A percentile compares a stretch with the other conserved stretches of the same genome.
Evolutionary conservation across 37 sponge, comb jelly and placozoan species (phyloP).

Genomic region (Crambe crambe): DNA sequence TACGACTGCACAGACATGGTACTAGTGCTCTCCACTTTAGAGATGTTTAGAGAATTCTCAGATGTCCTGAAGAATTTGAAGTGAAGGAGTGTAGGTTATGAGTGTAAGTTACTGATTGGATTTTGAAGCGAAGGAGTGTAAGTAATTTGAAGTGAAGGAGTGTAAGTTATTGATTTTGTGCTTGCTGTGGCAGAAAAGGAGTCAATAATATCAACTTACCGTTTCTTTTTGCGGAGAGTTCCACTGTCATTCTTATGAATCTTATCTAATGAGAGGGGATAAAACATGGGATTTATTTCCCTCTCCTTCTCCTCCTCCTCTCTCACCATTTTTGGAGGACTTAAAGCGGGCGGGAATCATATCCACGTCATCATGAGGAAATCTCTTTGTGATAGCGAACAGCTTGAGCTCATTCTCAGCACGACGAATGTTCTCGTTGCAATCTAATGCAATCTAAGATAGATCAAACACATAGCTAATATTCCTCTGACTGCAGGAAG

Average conservation of each 20-base stretch:
- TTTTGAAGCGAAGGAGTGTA: no score
- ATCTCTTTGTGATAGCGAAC: constrained; percentile 55
- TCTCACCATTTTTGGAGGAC: constrained; percentile 7
- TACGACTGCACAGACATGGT: constrained; percentile 41
- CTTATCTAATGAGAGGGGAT: not conserved
- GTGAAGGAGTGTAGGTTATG: no score
- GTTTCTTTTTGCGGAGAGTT: not conserved
- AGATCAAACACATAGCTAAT: not conserved
- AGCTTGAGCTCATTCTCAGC: constrained; percentile 80
- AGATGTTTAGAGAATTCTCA: constrained; percentile 3
- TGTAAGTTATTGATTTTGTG: not conserved
- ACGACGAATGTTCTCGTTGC: constrained; percentile 72
- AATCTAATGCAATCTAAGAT: constrained; percentile 61
- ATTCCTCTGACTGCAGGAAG: no score
- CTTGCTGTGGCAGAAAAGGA: not conserved
- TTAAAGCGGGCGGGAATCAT: not conserved
- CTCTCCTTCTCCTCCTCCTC: no score
- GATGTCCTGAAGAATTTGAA: not conserved
- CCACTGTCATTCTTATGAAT: not conserved
- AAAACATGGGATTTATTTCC: not conserved
- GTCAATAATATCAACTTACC: no score
- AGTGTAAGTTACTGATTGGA: not conserved
- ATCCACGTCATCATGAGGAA: constrained; percentile 79
- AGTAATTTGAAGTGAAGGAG: not conserved
- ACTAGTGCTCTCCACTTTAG: not conserved